A percentile compares a stretch with the other conserved stretches of the same genome.
These are phyloP conservation scores for Psilopsiagon aymara DNA, from an alignment of 2,113 vertebrate species.

Conservation along the genomic window DNA sequence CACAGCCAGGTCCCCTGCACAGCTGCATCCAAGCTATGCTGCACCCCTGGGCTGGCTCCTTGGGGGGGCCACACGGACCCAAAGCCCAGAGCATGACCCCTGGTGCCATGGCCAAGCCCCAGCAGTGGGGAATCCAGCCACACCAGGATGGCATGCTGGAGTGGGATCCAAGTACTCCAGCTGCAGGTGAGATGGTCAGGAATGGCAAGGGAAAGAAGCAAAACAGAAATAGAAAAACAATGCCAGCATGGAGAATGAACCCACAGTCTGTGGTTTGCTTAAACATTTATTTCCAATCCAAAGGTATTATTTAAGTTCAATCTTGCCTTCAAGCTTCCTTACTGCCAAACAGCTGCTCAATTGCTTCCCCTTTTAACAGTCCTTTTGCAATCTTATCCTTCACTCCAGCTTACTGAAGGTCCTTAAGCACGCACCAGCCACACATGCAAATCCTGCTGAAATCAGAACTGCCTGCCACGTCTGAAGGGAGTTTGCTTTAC, in stretches of 20 bases:
- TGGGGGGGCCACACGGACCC: rapidly evolving
- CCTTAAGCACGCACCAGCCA: background rate
- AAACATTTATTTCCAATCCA: background rate
- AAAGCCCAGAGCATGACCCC: rapidly evolving
- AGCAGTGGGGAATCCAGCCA: rapidly evolving
- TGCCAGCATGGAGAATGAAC: background rate
- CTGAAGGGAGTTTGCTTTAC: background rate
- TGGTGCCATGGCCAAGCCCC: rapidly evolving
- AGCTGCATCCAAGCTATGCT: rapidly evolving
- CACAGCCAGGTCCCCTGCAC: rapidly evolving
- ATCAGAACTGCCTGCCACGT: background rate
- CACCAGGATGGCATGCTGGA: rapidly evolving
- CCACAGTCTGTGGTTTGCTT: rapidly evolving
- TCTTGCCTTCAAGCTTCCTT: background rate
- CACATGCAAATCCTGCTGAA: background rate
- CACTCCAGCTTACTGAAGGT: background rate
- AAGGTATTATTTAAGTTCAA: background rate
- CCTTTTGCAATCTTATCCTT: background rate
- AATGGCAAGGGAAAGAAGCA: background rate
- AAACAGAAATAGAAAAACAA: rapidly evolving
- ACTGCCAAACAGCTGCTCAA: background rate
- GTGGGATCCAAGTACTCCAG: background rate
- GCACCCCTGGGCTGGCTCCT: background rate
- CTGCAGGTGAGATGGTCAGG: rapidly evolving
- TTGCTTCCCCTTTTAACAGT: background rate